Percentiles rank a stretch among this genome's conserved stretches.
These are phyloP conservation scores for Smittia aterrima DNA, from an alignment of 2,888 invertebrate species.

Conservation along the genomic window DNA sequence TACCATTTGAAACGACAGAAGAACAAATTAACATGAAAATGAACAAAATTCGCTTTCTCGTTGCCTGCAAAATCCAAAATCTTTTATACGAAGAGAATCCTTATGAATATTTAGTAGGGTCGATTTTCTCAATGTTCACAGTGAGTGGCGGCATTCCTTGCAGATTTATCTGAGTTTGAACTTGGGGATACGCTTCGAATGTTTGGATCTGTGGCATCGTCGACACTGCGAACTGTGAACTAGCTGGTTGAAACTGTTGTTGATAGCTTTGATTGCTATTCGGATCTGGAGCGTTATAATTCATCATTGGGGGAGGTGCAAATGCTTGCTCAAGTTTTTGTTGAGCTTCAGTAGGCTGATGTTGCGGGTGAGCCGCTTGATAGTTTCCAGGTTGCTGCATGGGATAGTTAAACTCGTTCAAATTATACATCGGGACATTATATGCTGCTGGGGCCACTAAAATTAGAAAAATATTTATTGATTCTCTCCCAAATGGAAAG, in stretches of 20 bases:
- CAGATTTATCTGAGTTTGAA: constrained; percentile 65
- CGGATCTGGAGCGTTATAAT: not conserved
- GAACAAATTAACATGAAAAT: too few species aligned
- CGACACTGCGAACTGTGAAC: constrained; percentile 52
- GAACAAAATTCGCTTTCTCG: not conserved
- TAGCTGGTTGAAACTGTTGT: constrained; percentile 46
- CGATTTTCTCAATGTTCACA: constrained; percentile 62
- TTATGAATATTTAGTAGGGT: constrained; percentile 41
- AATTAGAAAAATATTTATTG: not conserved
- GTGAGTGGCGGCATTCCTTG: constrained; percentile 80
- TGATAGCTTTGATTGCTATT: constrained; percentile 56
- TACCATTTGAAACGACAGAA: too few species aligned
- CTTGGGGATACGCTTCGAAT: constrained; percentile 48
- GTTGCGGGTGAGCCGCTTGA: not conserved
- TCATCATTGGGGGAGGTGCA: not conserved
- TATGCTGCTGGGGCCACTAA: constrained; percentile 48
- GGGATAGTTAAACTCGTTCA: not conserved
- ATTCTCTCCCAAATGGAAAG: too few species aligned
- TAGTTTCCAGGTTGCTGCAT: not conserved
- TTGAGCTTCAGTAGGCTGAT: not conserved
- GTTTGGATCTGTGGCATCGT: constrained; percentile 47
- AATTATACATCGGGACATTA: constrained; percentile 51
- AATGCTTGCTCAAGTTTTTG: not conserved
- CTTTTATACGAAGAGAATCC: not conserved
- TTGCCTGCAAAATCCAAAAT: too few species aligned